Percentiles rank a stretch among this genome's conserved stretches.
Conservation (phyloP, 64 coral and sea anemone genomes). For the Pachyseris speciosa region DNA sequence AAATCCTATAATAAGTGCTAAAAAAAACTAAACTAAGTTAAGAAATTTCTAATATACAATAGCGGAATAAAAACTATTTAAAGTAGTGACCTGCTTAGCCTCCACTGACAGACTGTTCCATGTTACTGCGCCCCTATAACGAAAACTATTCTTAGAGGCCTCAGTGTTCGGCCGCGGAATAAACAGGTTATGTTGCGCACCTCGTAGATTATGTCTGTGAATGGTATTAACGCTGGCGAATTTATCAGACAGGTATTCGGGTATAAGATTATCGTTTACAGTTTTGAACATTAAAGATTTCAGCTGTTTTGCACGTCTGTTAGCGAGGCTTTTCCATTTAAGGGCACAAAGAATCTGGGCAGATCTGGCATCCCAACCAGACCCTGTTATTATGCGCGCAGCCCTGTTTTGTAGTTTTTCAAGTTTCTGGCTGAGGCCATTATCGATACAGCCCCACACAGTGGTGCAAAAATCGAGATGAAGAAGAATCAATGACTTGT, state of each 20-base stretch:
- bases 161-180: too few relatives aligned
- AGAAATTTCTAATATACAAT: too few relatives aligned
- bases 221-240: too few relatives aligned
- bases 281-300: conserved; percentile 40
- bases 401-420: conserved; percentile 37
- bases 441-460: background rate
- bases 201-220: too few relatives aligned
- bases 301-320: conserved; percentile 8
- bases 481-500: background rate
- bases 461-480: conserved; percentile 1
- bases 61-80: too few relatives aligned
- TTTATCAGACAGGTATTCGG: conserved; percentile 4
- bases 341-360: conserved; percentile 13
- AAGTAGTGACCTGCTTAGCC: too few relatives aligned
- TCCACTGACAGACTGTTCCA: too few relatives aligned
- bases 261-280: conserved; percentile 12
- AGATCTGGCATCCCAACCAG: conserved; percentile 14
- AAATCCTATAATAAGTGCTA: too few relatives aligned
- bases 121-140: too few relatives aligned
- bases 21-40: too few relatives aligned
- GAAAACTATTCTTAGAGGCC: too few relatives aligned
- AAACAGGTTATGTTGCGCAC: too few relatives aligned
- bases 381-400: background rate
- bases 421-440: background rate
- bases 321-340: conserved; percentile 21